These are phyloP conservation scores for Hydra vulgaris DNA, from an alignment of 30 jellyfish, hydroid and myxozoan genomes.

Conservation along the genomic window DNA sequence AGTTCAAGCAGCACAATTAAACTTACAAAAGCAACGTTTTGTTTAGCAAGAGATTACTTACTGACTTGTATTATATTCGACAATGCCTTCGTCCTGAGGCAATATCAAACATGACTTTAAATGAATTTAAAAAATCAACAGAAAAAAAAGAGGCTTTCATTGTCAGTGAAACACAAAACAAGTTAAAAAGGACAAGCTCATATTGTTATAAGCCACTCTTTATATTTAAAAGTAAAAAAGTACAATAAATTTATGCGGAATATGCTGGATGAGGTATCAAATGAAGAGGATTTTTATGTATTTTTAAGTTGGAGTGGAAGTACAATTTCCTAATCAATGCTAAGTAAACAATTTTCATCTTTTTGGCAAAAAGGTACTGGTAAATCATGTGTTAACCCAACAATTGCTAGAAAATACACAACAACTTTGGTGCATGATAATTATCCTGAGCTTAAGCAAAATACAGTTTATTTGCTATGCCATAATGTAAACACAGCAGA, in stretches of 20 bases:
- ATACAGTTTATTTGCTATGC: slow-evolving; percentile 11
- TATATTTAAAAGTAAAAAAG: slow-evolving; percentile 1
- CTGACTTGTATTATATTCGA: neutral
- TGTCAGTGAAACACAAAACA: slow-evolving; percentile 15
- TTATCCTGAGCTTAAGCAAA: slow-evolving; percentile 1
- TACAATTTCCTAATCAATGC: neutral
- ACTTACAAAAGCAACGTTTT: neutral
- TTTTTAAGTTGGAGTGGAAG: slow-evolving; percentile 22
- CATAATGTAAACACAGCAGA: slow-evolving; percentile 14
- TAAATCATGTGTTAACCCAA: slow-evolving; percentile 8
- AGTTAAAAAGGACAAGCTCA: slow-evolving; percentile 24
- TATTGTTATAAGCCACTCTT: neutral
- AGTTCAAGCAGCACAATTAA: too few species aligned
- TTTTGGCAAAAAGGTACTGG: slow-evolving; percentile 15
- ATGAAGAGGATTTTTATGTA: neutral
- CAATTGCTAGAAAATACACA: slow-evolving; percentile 14
- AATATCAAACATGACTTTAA: slow-evolving; percentile 19
- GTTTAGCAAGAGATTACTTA: neutral
- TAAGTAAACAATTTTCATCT: slow-evolving; percentile 5
- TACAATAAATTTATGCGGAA: slow-evolving; percentile 3
- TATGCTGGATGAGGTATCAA: slow-evolving; percentile 2
- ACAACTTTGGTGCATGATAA: slow-evolving; percentile 24
- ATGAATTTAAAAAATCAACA: slow-evolving; percentile 11
- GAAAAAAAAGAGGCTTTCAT: slow-evolving; percentile 7
- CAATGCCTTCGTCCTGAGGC: slow-evolving; percentile 25